Base-by-base conservation (phyloP, 2,113 vertebrate species). In the Clarias magur region DNA sequence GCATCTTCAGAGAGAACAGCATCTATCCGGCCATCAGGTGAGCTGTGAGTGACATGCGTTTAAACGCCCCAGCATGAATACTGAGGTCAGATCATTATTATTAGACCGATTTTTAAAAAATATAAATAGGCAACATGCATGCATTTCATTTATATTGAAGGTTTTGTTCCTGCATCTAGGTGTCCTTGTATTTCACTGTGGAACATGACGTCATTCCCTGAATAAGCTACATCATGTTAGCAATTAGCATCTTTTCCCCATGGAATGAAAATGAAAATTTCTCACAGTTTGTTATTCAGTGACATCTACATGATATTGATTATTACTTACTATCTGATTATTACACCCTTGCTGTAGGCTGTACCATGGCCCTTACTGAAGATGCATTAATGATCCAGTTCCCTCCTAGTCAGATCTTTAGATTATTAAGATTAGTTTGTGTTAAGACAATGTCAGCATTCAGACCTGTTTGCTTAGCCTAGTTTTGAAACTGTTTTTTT, bases 1-100 rank as follows among this genome's bases (percentile, higher is more conserved):
- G 95, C 95, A 95, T 94, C 93, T 95, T 95, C 92, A 81, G 84
- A 88, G 90, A 89, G 92, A 92, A 92, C 91, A 94, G 93, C 88
- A 90, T 91, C 86, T 16, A 78, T 80, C 86, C 78, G 48, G 86
- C 76, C 54, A 80, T 38, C 78, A 91, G 90, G 90, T 91, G 88
- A 83, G 90, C 60, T 42, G 42, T 48, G 48, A 48, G 48, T 21
- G 25, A 54, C 62, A 80, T 57, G 34, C 83, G 54, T 82, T 86
- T 83, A 3, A 67, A 27, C 42, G 8, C 25, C 42, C 19, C 23
- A 48, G 62, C 62, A 4, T n/a, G 21, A 82, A 48, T 48, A 42
- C 8, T n/a, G 7, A n/a, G 65, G 15, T 65, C 62, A 48, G 21
- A 53, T 65, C 1, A 65, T 65, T 60, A 48, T 11, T 27, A 23